phyloP scores from a whole-genome alignment of 2,797 vertebrate species.

The Alca torda region DNA sequence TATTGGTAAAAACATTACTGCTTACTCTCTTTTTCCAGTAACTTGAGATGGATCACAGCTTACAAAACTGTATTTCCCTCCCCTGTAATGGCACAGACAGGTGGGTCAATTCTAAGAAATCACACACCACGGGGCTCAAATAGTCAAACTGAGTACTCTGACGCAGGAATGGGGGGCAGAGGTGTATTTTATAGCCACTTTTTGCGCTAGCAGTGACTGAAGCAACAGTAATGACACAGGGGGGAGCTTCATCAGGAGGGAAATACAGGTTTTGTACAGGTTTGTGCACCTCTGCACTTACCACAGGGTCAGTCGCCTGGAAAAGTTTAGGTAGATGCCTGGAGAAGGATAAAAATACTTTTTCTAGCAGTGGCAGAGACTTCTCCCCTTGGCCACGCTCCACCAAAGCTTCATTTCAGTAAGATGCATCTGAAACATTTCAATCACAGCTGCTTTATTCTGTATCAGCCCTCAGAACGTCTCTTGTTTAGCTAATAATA shows the following conservation, averaged over 20 bases:
- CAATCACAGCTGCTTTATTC: background rate
- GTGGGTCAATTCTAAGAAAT: background rate
- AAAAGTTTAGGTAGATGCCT: background rate
- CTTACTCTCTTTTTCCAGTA: background rate
- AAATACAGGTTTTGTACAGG: background rate
- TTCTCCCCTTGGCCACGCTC: background rate
- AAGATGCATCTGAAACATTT: background rate
- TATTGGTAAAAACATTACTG: background rate
- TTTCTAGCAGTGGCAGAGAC: background rate
- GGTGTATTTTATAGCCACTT: background rate
- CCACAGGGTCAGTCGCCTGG: accelerated
- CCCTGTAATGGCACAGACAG: background rate
- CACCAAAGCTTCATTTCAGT: background rate
- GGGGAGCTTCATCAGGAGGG: background rate
- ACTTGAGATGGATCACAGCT: background rate
- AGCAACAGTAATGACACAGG: background rate
- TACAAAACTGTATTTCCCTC: background rate
- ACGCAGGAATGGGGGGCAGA: accelerated
- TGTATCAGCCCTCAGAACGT: background rate
- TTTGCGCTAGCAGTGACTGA: background rate
- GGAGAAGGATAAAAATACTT: background rate
- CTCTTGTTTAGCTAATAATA: background rate
- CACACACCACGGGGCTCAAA: background rate
- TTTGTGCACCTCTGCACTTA: background rate
- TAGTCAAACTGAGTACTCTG: accelerated